phyloP scores from a whole-genome alignment of 2,888 invertebrate species.

The Fabriciana adippe region DNA sequence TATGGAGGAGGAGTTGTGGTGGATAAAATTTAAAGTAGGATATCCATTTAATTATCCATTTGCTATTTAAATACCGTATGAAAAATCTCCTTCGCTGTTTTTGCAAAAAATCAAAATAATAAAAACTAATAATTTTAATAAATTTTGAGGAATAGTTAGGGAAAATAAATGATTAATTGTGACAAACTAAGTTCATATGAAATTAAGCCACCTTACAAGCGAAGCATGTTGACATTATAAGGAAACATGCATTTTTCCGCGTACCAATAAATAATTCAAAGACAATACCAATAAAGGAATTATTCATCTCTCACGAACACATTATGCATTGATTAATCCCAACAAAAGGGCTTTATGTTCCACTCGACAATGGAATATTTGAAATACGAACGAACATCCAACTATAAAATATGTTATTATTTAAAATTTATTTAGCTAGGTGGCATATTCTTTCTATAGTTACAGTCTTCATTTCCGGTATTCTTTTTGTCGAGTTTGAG shows the following conservation, averaged over 20 bases:
- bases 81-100: too few relatives aligned
- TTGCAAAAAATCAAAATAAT: too few relatives aligned
- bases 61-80: too few relatives aligned
- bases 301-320: slow-evolving; percentile 28
- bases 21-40: too few relatives aligned
- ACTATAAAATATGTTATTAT: neutral
- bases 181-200: too few relatives aligned
- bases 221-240: slow-evolving; percentile 25
- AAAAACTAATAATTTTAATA: too few relatives aligned
- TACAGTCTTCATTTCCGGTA: neutral
- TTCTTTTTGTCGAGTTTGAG: neutral
- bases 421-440: neutral
- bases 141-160: too few relatives aligned
- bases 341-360: slow-evolving; percentile 23
- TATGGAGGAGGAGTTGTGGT: too few relatives aligned
- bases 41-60: too few relatives aligned
- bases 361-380: slow-evolving; percentile 2
- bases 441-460: too few relatives aligned
- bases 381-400: neutral
- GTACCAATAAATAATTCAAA: slow-evolving; percentile 33
- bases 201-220: neutral
- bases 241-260: slow-evolving; percentile 29
- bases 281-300: slow-evolving; percentile 25
- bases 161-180: too few relatives aligned
- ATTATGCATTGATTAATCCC: slow-evolving; percentile 28